These are phyloP conservation scores for Lysandra bellargus DNA, from an alignment of 2,888 invertebrate species.

Conservation along the genomic window DNA sequence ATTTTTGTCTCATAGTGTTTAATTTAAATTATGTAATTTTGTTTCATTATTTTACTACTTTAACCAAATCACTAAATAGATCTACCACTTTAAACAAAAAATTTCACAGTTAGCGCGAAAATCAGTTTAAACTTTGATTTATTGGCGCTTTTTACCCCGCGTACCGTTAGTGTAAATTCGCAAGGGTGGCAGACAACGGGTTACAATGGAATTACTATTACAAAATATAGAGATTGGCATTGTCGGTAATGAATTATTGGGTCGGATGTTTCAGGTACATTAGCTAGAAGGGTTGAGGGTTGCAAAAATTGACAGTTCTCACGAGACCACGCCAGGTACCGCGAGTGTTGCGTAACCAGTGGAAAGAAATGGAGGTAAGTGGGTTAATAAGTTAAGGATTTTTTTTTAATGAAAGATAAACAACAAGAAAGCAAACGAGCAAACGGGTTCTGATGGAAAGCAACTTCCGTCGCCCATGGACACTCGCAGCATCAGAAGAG, in stretches of 20 bases:
- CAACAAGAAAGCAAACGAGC: too few relatives aligned
- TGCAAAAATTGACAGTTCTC: conserved; percentile 74
- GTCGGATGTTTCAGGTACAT: conserved; percentile 79
- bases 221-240: conserved; percentile 62
- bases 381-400: background rate
- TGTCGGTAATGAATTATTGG: conserved; percentile 80
- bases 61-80: too few relatives aligned
- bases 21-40: too few relatives aligned
- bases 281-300: conserved; percentile 71
- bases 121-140: conserved; percentile 63
- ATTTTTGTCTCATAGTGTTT: too few relatives aligned
- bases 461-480: too few relatives aligned
- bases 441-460: too few relatives aligned
- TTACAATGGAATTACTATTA: conserved; percentile 78
- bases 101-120: background rate
- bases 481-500: too few relatives aligned
- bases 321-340: conserved; percentile 69
- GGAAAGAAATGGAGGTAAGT: conserved; percentile 15
- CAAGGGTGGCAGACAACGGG: conserved; percentile 73
- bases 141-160: conserved; percentile 60
- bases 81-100: background rate
- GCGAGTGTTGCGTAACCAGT: conserved; percentile 2
- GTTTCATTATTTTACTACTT: too few relatives aligned
- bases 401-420: background rate
- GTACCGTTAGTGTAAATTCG: conserved; percentile 70